Evolutionary conservation across 2,113 vertebrate genomes (phyloP).

Genomic region (Eupsittula cactorum): DNA sequence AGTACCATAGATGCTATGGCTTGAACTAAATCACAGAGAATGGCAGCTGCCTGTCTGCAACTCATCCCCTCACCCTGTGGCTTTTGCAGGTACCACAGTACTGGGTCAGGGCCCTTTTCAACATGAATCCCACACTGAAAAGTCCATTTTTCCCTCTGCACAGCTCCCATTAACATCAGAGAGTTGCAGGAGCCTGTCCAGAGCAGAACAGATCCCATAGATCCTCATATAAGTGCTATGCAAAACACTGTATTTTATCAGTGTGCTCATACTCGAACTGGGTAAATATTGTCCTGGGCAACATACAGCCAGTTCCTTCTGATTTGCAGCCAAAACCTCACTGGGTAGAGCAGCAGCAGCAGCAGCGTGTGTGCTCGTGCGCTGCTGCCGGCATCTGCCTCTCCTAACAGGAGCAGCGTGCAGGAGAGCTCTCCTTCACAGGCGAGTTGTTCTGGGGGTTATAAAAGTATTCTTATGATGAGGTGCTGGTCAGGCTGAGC

Average conservation of each 20-base stretch:
- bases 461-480: rapidly evolving
- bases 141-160: not conserved
- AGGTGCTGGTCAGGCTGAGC: not conserved
- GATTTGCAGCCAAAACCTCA: not conserved
- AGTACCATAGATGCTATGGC: not conserved
- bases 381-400: not conserved
- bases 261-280: rapidly evolving
- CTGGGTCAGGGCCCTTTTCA: not conserved
- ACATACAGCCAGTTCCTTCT: not conserved
- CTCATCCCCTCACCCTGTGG: rapidly evolving
- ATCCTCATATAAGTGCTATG: not conserved
- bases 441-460: not conserved
- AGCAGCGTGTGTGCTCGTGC: rapidly evolving
- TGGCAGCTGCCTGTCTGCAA: not conserved
- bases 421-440: rapidly evolving
- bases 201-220: not conserved
- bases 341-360: not conserved
- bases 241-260: not conserved
- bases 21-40: not conserved
- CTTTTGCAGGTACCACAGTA: too few species aligned
- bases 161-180: rapidly evolving
- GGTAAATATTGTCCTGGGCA: not conserved
- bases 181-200: not conserved
- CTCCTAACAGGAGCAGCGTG: not conserved
- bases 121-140: rapidly evolving